Percentiles rank a stretch among this genome's conserved stretches.
Conservation (phyloP, 2,888 invertebrate genomes). For the Epirrhoe tristata region DNA sequence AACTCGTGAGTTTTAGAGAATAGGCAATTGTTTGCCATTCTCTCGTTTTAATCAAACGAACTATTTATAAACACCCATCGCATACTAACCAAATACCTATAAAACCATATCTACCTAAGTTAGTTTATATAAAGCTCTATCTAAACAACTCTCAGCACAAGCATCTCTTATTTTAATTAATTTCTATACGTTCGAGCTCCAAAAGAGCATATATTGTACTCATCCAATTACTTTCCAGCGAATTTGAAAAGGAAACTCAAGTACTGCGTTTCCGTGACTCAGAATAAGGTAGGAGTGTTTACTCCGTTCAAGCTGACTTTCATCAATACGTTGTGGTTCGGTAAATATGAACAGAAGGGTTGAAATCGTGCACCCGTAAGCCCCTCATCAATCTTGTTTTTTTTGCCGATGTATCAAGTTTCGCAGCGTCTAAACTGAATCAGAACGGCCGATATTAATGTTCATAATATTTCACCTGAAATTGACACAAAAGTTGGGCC, state of each 20-base stretch:
- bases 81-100: too few relatives aligned
- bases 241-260: conserved; percentile 40
- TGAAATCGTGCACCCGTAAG: conserved; percentile 31
- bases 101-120: too few relatives aligned
- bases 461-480: conserved; percentile 48
- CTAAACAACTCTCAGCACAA: conserved; percentile 12
- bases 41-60: not conserved
- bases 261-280: conserved; percentile 48
- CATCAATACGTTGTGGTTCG: conserved; percentile 29
- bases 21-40: too few relatives aligned
- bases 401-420: conserved; percentile 61
- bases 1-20: too few relatives aligned
- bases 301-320: conserved; percentile 34
- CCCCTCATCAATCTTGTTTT: conserved; percentile 53
- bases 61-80: not conserved
- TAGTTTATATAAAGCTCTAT: conserved; percentile 6
- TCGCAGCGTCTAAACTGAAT: conserved; percentile 51
- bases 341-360: conserved; percentile 39
- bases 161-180: conserved; percentile 23
- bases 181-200: conserved; percentile 16
- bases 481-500: conserved; percentile 41
- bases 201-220: conserved; percentile 31
- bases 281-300: conserved; percentile 43
- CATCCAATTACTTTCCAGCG: conserved; percentile 35
- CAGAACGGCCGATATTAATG: conserved; percentile 50